Base-by-base conservation (phyloP, 1,140 invertebrate genomes). In the Propsilocerus akamusi region DNA sequence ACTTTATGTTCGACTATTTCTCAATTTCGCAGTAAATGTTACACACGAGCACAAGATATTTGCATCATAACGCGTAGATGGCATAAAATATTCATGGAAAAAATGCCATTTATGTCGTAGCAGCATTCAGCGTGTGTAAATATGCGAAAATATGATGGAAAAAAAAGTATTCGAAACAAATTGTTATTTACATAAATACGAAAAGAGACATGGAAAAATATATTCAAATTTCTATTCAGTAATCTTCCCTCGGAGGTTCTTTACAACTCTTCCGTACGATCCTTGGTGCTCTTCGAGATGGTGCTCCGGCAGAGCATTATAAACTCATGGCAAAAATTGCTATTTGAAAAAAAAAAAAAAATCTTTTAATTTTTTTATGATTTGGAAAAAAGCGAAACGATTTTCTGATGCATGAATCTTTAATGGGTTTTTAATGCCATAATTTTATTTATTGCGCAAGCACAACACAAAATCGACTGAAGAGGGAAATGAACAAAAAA, bases 401-500 rank as follows among this genome's bases (percentile, higher is more conserved):
- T 41, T 41, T 41, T 41, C 34, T 41, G 34, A 41, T 41, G 34
- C 34, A 41, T 41, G 34, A 41, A 41, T 41, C 34, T 41, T n/a
- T 41, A 41, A 41, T 41, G 34, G 34, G 34, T 41, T 41, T 41
- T 41, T 41, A 41, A 41, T 41, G 34, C 34, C 14, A 20, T 41
- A 41, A 41, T 41, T 41, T 41, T 41, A 41, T 41, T 41, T 41
- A 41, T 41, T n/a, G 34, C 34, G 34, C 17, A n/a, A 3, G 7
- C 14, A 30, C 28, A 30, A n/a, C 28, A 30, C 11, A 30, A 10
- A 30, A 30, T 30, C 28, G 14, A 10, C 14, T 10, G 3, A 30
- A 30, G 28, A n/a, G 10, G 14, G 11, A 30, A 4, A 30, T 12
- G 7, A 30, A n/a, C 2, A 2, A 30, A 7, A 7, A 30, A 30